Evolutionary conservation across 1,140 invertebrate species (phyloP).

Genomic region (Ladona fulva): DNA sequence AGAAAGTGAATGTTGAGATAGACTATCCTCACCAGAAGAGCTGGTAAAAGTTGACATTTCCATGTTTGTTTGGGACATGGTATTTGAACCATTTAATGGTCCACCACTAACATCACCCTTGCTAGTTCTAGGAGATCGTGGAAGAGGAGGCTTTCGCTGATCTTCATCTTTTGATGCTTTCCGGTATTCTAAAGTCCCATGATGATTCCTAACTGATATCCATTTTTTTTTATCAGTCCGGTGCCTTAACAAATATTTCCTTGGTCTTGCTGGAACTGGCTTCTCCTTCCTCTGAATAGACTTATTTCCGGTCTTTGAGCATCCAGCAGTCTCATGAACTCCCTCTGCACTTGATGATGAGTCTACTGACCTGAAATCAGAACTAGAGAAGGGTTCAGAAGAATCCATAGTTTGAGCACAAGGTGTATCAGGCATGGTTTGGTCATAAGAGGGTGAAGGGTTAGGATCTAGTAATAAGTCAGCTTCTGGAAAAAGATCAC

Average conservation of each 20-base stretch:
- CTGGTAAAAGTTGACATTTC: background rate
- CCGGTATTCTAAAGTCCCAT: background rate
- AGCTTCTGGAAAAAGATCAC: conserved; percentile 65
- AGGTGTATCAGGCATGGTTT: background rate
- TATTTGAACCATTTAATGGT: background rate
- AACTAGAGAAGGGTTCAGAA: background rate
- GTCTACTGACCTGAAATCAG: background rate
- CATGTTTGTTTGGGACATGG: background rate
- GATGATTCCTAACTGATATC: background rate
- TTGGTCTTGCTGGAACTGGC: background rate
- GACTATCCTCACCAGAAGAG: background rate
- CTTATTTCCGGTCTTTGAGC: background rate
- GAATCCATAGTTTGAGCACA: background rate
- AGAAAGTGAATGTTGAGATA: background rate
- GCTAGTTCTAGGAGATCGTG: background rate
- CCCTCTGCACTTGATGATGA: conserved; percentile 3
- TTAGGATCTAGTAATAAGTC: conserved; percentile 51
- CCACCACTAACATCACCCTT: background rate
- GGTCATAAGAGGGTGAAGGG: background rate
- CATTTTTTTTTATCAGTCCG: background rate
- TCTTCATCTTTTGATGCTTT: background rate
- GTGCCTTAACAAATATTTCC: conserved; percentile 1
- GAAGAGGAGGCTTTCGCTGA: background rate
- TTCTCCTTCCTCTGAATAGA: background rate
- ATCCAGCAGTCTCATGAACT: background rate